Percentiles rank a stretch among this genome's conserved stretches.
These are phyloP conservation scores for Tautogolabrus adspersus DNA, from an alignment of 2,113 vertebrate genomes.

Conservation along the genomic window DNA sequence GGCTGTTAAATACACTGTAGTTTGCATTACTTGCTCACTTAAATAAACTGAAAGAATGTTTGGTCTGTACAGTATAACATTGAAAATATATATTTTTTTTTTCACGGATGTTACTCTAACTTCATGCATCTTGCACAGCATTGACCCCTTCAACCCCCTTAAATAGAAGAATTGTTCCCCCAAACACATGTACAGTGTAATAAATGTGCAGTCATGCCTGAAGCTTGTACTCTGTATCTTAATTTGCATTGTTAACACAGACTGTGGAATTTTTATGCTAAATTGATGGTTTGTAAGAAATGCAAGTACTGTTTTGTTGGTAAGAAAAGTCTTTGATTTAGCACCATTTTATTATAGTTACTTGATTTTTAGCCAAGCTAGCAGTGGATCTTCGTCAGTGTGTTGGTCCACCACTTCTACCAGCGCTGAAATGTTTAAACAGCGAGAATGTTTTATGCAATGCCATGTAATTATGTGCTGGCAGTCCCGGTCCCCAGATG, in stretches of 20 bases:
- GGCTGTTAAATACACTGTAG: constrained; percentile 41
- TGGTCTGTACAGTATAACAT: constrained; percentile 29
- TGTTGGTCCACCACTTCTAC: not conserved
- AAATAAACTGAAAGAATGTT: constrained; percentile 24
- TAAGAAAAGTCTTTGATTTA: not conserved
- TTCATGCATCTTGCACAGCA: constrained; percentile 55
- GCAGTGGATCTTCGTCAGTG: not conserved
- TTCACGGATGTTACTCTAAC: constrained; percentile 55
- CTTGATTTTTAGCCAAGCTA: not conserved
- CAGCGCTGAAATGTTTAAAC: not conserved
- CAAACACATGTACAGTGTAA: constrained; percentile 48
- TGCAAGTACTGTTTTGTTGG: not conserved
- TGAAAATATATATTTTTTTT: constrained; percentile 50
- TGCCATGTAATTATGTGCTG: not conserved
- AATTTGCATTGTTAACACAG: constrained; percentile 40
- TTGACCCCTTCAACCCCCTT: constrained; percentile 28
- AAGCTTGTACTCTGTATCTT: constrained; percentile 21
- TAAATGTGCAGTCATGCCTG: constrained; percentile 48
- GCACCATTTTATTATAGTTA: not conserved
- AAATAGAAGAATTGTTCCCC: constrained; percentile 29
- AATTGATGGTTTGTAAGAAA: not conserved
- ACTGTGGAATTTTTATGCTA: constrained; percentile 10
- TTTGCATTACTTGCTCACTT: constrained; percentile 38
- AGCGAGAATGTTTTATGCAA: not conserved
- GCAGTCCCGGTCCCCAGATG: not conserved